Percentiles rank a stretch among this genome's conserved stretches.
These are phyloP conservation scores for Alosa alosa DNA, from an alignment of 2,113 vertebrate genomes.

Conservation along the genomic window DNA sequence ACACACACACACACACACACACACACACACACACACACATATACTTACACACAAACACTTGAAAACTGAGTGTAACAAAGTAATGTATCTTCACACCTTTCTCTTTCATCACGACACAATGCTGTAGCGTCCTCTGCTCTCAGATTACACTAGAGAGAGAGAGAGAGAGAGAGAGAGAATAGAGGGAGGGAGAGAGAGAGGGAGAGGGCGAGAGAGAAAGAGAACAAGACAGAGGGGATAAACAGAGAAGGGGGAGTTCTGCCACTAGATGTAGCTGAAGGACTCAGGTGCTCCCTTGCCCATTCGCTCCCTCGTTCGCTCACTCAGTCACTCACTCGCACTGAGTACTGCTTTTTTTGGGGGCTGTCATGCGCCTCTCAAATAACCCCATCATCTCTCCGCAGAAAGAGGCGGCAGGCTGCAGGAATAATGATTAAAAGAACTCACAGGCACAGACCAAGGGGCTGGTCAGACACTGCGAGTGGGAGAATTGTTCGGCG, in stretches of 20 bases:
- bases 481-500: too few species aligned
- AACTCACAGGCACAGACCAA: too few species aligned
- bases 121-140: constrained; percentile 1
- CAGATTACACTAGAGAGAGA: constrained; percentile 20
- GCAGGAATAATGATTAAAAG: too few species aligned
- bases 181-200: background rate
- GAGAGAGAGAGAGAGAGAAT: constrained; percentile 24
- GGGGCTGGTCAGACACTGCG: too few species aligned
- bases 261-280: constrained; percentile 78
- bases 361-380: background rate
- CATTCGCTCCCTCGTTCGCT: constrained; percentile 13
- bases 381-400: background rate
- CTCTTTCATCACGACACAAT: background rate
- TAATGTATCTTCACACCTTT: background rate
- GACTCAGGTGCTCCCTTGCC: constrained; percentile 57
- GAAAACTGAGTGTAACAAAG: constrained; percentile 6
- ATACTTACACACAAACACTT: background rate
- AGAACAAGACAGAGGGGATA: background rate
- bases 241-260: constrained; percentile 37
- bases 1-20: constrained; percentile 21
- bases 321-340: constrained; percentile 6
- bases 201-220: background rate
- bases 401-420: too few species aligned
- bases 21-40: constrained; percentile 1
- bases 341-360: background rate